Base-by-base conservation (phyloP, 2,113 vertebrate genomes). In the Pedetes capensis region DNA sequence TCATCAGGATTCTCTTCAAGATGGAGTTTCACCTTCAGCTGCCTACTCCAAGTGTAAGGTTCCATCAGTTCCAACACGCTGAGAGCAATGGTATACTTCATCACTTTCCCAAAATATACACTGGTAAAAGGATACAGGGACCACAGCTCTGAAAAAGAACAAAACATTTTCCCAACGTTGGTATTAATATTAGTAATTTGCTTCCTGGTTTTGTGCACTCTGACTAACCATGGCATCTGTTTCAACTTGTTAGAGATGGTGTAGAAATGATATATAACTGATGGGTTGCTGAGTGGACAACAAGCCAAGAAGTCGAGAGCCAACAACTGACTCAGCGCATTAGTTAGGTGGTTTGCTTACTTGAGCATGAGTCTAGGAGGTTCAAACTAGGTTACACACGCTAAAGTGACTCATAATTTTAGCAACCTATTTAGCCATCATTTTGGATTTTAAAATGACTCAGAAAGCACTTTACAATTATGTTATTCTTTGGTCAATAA, bases 261-360 rank as follows among this genome's bases (percentile, higher is more conserved):
- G 61, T 66, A 72, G 89, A 96, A 96, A 93, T 80, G 87, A 86
- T 86, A 79, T 61, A 71, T 63, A 74, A 64, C 75, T 59, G 57
- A 84, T 51, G 3, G 32, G 37, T 20, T 97, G 97, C 97, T 97
- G 97, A 97, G 81, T 95, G 82, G 87, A 88, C 95, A 55, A 89
- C 89, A 96, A 90, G 79, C 91, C 75, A 78, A 72, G 37, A 63
- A 96, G 83, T 6, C 69, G 84, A 91, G 87, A 94, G 89, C 63
- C 90, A 96, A 18, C 95, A 17, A 93, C 96, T 95, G 95, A 96
- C 63, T 97, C 97, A 97, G 93, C 88, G 18, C 89, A 27, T 96
- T 90, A 64, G 72, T 10, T 87, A 11, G 29, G 72, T 80, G 64
- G 39, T 92, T 93, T 93, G 92, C 90, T 95, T 95, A 93, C 85